These are phyloP conservation scores for Lasioglossum villosulum DNA, from an alignment of 2,888 invertebrate genomes.

Conservation along the genomic window DNA sequence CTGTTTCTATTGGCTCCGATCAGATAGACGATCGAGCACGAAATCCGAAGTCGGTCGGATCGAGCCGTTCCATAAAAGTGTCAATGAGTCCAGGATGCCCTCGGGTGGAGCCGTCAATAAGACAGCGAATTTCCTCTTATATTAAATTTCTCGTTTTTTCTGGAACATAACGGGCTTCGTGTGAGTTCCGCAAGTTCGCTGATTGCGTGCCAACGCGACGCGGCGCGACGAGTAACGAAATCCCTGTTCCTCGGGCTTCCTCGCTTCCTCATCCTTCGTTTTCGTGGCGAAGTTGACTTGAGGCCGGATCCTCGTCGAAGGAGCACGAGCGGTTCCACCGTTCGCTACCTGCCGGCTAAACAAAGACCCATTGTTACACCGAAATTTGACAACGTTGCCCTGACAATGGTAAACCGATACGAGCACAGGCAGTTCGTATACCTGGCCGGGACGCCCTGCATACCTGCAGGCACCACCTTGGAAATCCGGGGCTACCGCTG, in stretches of 20 bases:
- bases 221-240: constrained; percentile 60
- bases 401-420: constrained; percentile 80
- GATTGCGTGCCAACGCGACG: constrained; percentile 55
- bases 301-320: constrained; percentile 34
- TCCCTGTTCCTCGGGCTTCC: constrained; percentile 42
- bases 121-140: not conserved
- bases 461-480: constrained; percentile 56
- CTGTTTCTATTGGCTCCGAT: too few species aligned
- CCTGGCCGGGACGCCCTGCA: constrained; percentile 63
- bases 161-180: constrained; percentile 46
- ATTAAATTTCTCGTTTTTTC: constrained; percentile 12
- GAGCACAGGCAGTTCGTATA: constrained; percentile 71
- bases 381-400: constrained; percentile 80
- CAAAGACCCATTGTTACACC: constrained; percentile 74
- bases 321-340: constrained; percentile 6
- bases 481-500: constrained; percentile 40
- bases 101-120: not conserved
- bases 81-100: not conserved
- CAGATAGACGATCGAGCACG: too few species aligned
- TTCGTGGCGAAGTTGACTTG: constrained; percentile 48
- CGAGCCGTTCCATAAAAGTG: not conserved
- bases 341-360: constrained; percentile 67
- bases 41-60: not conserved
- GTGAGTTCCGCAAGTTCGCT: constrained; percentile 51
- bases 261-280: constrained; percentile 37